Evolutionary conservation across 2,113 vertebrate genomes (phyloP), one percentile per base, ranked within the genome.

Genomic region (Oxyura jamaicensis): DNA sequence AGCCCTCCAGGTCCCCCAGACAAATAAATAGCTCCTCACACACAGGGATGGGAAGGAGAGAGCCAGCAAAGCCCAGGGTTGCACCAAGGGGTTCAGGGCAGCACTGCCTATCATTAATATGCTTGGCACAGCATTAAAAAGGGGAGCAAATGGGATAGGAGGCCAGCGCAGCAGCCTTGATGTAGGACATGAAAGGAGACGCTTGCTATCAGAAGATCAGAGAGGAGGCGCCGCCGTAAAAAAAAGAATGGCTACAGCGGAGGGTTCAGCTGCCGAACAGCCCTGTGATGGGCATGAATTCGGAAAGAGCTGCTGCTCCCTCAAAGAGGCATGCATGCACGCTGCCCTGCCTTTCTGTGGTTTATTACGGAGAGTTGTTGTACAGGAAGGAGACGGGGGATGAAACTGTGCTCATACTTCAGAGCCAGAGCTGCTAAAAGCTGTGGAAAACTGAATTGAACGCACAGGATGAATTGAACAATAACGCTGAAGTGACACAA

Each of bases 151-250:
- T 89, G 66, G 88, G 85, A 76, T n/a, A 72, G 95, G 73, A 96
- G 86, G 93, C 88, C 92, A 94, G 84, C 72, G 88, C 53, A 60
- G 44, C 91, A 90, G 83, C 93, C 95, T 96, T 96, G 92, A 96
- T 94, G 91, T 89, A 88, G 76, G 28, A 95, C 85, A 93, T 93
- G 65, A 96, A 95, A 91, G 92, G 83, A 97, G 65, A 89, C 46
- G 23, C 91, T 94, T 83, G 88, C 81, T 91, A 92, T 87, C 94
- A 94, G 58, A 76, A 85, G 75, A 97, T 97, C 95, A 96, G 92
- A 94, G 92, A 89, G 91, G 71, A 91, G 86, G 67, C 3, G 3
- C 53, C 77, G 76, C 74, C 62, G 28, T 15, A 15, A 22, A 69
- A 52, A 67, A 67, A 67, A 26, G 29, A 76, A 7, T 3, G 25